Conservation (phyloP, 2,888 invertebrate genomes). For the Microdon myrmicae region DNA sequence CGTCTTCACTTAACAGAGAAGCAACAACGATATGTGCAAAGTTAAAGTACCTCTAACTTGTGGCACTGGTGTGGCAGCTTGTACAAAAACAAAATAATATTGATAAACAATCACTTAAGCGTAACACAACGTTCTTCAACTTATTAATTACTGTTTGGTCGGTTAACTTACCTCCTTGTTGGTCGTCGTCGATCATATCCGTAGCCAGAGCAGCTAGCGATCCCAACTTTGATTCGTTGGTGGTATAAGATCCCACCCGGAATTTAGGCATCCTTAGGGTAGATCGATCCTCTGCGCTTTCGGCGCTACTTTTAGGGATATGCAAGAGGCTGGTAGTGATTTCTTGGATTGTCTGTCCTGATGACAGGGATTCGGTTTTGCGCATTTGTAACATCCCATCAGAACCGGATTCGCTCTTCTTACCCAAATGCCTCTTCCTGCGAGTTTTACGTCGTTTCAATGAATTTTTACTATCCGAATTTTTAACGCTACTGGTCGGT, state of each 20-base stretch:
- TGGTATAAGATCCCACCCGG: conserved; percentile 72
- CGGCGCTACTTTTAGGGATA: conserved; percentile 60
- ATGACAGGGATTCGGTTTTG: conserved; percentile 65
- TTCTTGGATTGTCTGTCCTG: conserved; percentile 72
- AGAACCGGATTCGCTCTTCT: conserved; percentile 71
- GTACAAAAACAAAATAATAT: conserved; percentile 53
- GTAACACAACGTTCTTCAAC: conserved; percentile 10
- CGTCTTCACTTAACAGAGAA: not conserved
- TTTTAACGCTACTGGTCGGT: conserved; percentile 55
- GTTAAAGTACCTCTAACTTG: conserved; percentile 59
- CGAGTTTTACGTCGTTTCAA: conserved; percentile 64
- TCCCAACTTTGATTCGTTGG: conserved; percentile 63
- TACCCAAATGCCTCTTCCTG: conserved; percentile 61
- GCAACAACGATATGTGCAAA: conserved; percentile 1
- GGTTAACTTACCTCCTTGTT: conserved; percentile 58
- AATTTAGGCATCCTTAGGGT: conserved; percentile 72
- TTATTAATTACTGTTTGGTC: not conserved
- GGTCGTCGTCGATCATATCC: conserved; percentile 58
- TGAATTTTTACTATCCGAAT: conserved; percentile 65
- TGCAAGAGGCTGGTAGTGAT: conserved; percentile 68
- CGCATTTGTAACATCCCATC: conserved; percentile 74
- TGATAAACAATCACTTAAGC: conserved; percentile 33
- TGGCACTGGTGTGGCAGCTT: conserved; percentile 65
- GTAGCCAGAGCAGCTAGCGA: conserved; percentile 65
- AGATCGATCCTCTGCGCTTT: conserved; percentile 74